These are phyloP conservation scores for Corella eumyota DNA, from an alignment of 23 tunicate species.

Conservation along the genomic window DNA sequence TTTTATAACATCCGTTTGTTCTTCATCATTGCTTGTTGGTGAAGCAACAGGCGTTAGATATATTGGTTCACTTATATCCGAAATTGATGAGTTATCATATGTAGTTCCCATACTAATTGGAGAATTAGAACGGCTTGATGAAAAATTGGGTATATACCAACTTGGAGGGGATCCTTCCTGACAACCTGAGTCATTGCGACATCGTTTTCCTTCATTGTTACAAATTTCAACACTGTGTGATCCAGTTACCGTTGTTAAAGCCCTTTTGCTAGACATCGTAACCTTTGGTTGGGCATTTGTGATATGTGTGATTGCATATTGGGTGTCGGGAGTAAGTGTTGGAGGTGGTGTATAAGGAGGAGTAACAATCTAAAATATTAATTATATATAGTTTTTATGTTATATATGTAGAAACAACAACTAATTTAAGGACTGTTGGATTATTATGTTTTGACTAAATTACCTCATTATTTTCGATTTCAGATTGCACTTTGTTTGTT, in stretches of 20 bases:
- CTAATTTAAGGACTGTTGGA: too few species aligned
- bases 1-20: conserved; percentile 9
- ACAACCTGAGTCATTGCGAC: conserved; percentile 32
- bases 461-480: too few species aligned
- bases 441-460: too few species aligned
- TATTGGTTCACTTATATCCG: conserved; percentile 51
- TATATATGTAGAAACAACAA: background rate
- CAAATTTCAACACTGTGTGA: conserved; percentile 25
- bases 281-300: conserved; percentile 59
- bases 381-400: background rate
- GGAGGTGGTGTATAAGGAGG: conserved; percentile 78
- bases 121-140: conserved; percentile 52
- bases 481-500: too few species aligned
- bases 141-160: conserved; percentile 36
- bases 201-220: conserved; percentile 20
- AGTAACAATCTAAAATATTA: conserved; percentile 21
- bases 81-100: conserved; percentile 5
- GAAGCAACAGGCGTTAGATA: conserved; percentile 84
- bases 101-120: conserved; percentile 22
- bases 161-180: conserved; percentile 16
- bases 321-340: conserved; percentile 43
- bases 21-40: conserved; percentile 19
- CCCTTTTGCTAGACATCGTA: conserved; percentile 52
- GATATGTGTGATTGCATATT: conserved; percentile 31
- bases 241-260: conserved; percentile 42